phyloP scores from a whole-genome alignment of 2,797 vertebrate genomes.

The Crocidura indochinensis region DNA sequence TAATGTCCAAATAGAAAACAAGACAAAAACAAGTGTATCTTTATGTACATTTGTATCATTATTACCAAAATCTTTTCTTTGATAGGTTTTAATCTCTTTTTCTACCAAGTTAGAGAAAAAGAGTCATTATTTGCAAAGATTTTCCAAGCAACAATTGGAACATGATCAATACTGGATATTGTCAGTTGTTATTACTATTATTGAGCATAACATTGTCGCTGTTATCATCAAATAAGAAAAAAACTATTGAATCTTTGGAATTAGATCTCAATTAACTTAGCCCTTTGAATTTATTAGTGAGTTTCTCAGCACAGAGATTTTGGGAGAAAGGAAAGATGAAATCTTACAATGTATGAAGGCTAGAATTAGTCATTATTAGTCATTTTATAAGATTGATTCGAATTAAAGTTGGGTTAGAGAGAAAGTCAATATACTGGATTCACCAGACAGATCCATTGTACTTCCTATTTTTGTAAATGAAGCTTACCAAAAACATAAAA shows the following conservation, averaged over 20 bases:
- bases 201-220: neutral
- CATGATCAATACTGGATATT: neutral
- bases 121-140: neutral
- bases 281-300: neutral
- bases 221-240: conserved; percentile 6
- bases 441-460: neutral
- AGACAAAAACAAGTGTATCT: neutral
- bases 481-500: neutral
- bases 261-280: neutral
- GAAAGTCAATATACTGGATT: neutral
- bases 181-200: neutral
- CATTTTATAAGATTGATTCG: too few relatives aligned
- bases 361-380: conserved; percentile 1
- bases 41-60: neutral
- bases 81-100: neutral
- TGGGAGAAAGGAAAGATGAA: conserved; percentile 25
- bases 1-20: neutral
- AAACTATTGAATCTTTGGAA: neutral
- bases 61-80: neutral
- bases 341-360: neutral
- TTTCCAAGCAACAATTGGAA: neutral
- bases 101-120: conserved; percentile 9
- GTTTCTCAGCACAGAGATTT: neutral
- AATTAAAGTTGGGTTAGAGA: neutral
- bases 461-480: neutral